A percentile compares a stretch with the other conserved stretches of the same genome.
These are phyloP conservation scores for Scaptomyza montana DNA, from an alignment of 1,140 invertebrate species.

Conservation along the genomic window DNA sequence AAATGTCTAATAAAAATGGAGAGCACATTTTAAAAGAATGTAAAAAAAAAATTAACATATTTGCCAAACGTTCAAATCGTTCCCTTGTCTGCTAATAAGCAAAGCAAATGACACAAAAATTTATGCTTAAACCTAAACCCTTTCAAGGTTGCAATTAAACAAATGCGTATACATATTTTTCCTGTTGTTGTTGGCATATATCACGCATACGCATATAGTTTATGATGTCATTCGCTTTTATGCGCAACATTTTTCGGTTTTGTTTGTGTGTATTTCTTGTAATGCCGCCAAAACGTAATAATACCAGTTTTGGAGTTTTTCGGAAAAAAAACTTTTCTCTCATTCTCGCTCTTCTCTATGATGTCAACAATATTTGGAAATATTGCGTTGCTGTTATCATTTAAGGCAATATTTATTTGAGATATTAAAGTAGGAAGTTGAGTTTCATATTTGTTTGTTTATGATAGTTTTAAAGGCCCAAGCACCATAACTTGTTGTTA, in stretches of 20 bases:
- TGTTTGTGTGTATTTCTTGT: slow-evolving; percentile 17
- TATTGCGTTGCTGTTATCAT: slow-evolving; percentile 52
- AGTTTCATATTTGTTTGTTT: slow-evolving; percentile 11
- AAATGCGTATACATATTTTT: slow-evolving; percentile 17
- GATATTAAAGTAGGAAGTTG: slow-evolving; percentile 37
- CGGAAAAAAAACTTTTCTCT: not conserved
- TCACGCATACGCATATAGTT: not conserved
- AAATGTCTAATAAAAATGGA: slow-evolving; percentile 1
- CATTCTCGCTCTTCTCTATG: slow-evolving; percentile 23
- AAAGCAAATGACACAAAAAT: slow-evolving; percentile 26
- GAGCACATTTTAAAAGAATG: slow-evolving; percentile 1
- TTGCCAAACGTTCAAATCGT: not conserved
- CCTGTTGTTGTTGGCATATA: not conserved
- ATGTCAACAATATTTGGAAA: slow-evolving; percentile 59
- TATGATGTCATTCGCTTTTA: slow-evolving; percentile 60
- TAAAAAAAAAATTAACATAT: slow-evolving; percentile 9
- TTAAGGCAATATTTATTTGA: slow-evolving; percentile 56
- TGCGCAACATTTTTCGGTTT: not conserved
- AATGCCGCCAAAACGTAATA: slow-evolving; percentile 49
- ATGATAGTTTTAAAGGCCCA: not conserved
- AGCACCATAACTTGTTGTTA: slow-evolving; percentile 17
- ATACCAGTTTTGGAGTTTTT: slow-evolving; percentile 53
- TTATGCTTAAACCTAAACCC: slow-evolving; percentile 23
- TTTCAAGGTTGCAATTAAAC: slow-evolving; percentile 43
- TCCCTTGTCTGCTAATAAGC: slow-evolving; percentile 4